Percentiles rank a stretch among this genome's conserved stretches.
Evolutionary conservation across 2,113 vertebrate genomes (phyloP).

Genomic region (Labeo catla): DNA sequence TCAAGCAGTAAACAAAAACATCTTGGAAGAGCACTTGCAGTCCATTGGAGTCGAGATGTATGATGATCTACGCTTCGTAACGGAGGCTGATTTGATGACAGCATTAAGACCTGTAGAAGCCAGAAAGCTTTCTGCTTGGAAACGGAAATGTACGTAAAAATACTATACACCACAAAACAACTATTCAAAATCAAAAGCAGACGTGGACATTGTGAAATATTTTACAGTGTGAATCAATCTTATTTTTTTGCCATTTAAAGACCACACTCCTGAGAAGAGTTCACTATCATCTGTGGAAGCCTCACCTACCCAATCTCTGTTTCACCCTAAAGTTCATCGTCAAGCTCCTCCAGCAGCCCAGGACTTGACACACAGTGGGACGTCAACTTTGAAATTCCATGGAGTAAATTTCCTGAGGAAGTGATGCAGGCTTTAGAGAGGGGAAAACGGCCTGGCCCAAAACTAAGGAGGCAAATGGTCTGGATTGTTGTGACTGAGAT

Average conservation of each 20-base stretch:
- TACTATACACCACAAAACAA: not conserved
- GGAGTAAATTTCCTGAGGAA: slow-evolving; percentile 16
- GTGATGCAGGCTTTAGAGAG: slow-evolving; percentile 12
- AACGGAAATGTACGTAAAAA: slow-evolving; percentile 2
- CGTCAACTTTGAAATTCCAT: slow-evolving; percentile 22
- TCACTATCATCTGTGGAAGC: slow-evolving; percentile 13
- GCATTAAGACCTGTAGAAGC: slow-evolving; percentile 46
- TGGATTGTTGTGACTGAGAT: no score
- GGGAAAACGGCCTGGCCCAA: not conserved
- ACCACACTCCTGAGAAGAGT: slow-evolving; percentile 9
- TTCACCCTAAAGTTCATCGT: not conserved
- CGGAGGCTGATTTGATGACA: slow-evolving; percentile 47
- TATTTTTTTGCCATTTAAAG: not conserved
- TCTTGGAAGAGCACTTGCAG: no score
- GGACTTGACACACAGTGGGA: slow-evolving; percentile 24
- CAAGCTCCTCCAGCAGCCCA: slow-evolving; percentile 24
- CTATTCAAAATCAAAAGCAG: slow-evolving; percentile 32
- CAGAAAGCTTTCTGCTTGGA: slow-evolving; percentile 20
- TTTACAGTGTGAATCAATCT: not conserved
- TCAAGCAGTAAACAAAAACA: no score
- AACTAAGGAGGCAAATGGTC: not conserved
- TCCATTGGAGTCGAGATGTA: not conserved
- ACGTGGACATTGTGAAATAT: slow-evolving; percentile 20
- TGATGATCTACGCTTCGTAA: slow-evolving; percentile 32
- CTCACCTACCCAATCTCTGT: slow-evolving; percentile 11